Evolutionary conservation across 2,113 vertebrate species (phyloP), one percentile per base, ranked within the genome.

Genomic region (Harpagus bidentatus): DNA sequence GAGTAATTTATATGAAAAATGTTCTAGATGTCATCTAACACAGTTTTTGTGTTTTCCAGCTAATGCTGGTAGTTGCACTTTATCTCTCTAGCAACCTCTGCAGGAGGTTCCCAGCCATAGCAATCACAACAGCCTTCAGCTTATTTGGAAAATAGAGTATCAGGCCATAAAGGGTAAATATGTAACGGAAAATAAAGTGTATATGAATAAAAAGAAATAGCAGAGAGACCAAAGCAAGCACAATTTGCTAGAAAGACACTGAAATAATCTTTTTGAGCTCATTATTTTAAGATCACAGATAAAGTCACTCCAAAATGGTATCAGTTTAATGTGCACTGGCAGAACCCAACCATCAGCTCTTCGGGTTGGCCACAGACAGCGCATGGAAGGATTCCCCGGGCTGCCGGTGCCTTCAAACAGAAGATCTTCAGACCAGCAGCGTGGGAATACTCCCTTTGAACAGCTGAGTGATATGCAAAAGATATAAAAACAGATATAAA

Each of bases 391-490:
- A 95, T 93, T 98, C 96, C 94, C 96, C 0, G 17, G 42, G 69
- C 92, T 91, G 73, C 74, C 50, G 9, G 29, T 70, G 70, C 88
- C 94, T 98, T 97, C 95, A 97, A 94, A 97, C 94, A 95, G 97
- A 53, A 97, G 50, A 81, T 97, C 86, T 97, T 96, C 90, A 97
- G 94, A 81, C 91, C 74, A 56, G 72, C 86, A 96, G 74, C 59
- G 7, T 94, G 96, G 93, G 97, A 98, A 97, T 98, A 89, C 77
- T 96, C 86, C 82, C 97, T 98, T 98, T 98, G 98, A 98, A 97
- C 82, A 61, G 92, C 95, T 96, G 96, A 98, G 78, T 94, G 95
- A 96, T 95, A 96, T 96, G 95, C 94, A 97, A 97, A 97, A 97
- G 94, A 96, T 97, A 74, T 80, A 91, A 96, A 96, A 97, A 76